Conservation (phyloP, 2,888 invertebrate species). For the Phanerotoma sp. region DNA sequence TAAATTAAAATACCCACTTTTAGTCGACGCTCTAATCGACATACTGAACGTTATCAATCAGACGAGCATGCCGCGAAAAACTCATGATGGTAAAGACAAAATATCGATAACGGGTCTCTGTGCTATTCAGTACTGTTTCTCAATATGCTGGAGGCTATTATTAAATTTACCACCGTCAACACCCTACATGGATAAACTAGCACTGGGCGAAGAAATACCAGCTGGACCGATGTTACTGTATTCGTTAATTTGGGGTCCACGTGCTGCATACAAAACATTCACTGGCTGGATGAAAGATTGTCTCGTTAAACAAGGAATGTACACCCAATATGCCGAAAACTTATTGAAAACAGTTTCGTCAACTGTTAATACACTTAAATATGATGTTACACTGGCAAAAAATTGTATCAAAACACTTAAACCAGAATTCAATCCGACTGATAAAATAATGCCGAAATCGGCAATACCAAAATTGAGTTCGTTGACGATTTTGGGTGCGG, state of each 20-base stretch:
- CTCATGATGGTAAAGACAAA: slow-evolving; percentile 49
- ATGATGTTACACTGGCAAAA: slow-evolving; percentile 65
- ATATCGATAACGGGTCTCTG: slow-evolving; percentile 68
- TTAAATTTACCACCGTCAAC: slow-evolving; percentile 88
- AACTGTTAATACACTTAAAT: slow-evolving; percentile 67
- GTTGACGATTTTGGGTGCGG: slow-evolving; percentile 73
- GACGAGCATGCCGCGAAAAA: slow-evolving; percentile 51
- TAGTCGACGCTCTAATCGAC: slow-evolving; percentile 83
- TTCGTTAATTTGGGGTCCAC: slow-evolving; percentile 86
- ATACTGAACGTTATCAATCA: slow-evolving; percentile 81
- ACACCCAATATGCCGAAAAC: slow-evolving; percentile 74
- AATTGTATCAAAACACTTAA: slow-evolving; percentile 62
- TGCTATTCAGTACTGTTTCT: slow-evolving; percentile 89
- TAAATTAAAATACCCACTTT: slow-evolving; percentile 81
- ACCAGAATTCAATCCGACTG: slow-evolving; percentile 56
- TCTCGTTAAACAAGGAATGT: slow-evolving; percentile 87
- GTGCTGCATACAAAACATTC: slow-evolving; percentile 81
- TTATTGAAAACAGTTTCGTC: slow-evolving; percentile 72
- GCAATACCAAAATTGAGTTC: slow-evolving; percentile 70
- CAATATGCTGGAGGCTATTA: slow-evolving; percentile 80
- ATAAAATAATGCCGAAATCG: slow-evolving; percentile 53
- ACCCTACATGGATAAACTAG: slow-evolving; percentile 79
- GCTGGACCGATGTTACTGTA: slow-evolving; percentile 75
- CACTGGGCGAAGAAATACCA: slow-evolving; percentile 67
- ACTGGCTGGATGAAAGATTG: slow-evolving; percentile 91